Conservation (phyloP, 2,888 invertebrate species). For the Fragum fragum region DNA sequence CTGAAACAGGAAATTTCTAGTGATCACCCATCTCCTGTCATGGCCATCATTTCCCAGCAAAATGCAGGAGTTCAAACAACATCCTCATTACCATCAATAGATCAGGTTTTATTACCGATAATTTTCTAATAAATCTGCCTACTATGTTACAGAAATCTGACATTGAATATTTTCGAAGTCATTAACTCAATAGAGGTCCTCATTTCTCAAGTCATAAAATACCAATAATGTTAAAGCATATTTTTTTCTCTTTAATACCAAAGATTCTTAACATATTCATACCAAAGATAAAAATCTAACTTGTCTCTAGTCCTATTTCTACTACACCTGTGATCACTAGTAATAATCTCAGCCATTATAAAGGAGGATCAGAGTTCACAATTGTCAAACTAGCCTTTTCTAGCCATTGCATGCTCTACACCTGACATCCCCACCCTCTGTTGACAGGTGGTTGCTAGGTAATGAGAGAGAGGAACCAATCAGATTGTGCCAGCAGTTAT, state of each 20-base stretch:
- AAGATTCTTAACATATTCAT: not conserved
- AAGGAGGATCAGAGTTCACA: conserved; percentile 5
- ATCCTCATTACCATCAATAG: not conserved
- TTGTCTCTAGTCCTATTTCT: not conserved
- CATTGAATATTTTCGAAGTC: not conserved
- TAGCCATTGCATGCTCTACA: conserved; percentile 50
- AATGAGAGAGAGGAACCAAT: conserved; percentile 79
- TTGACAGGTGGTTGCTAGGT: conserved; percentile 77
- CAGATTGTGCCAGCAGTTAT: conserved; percentile 70
- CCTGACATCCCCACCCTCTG: conserved; percentile 56
- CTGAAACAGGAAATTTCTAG: not conserved
- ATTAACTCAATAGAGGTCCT: not conserved
- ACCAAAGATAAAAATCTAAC: not conserved
- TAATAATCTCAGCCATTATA: not conserved
- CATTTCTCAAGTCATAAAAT: not conserved
- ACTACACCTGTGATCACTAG: not conserved
- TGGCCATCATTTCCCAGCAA: not conserved
- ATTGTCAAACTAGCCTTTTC: conserved; percentile 35
- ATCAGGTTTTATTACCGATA: not conserved
- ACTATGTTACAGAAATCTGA: not conserved
- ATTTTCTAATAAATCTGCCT: conserved; percentile 21
- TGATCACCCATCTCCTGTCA: conserved; percentile 12
- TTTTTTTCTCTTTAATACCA: not conserved
- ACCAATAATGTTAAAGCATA: not conserved
- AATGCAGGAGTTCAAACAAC: not conserved